Evolutionary conservation across 30 jellyfish, hydroid and myxozoan species (phyloP), one percentile per base, ranked within the genome.

Genomic region (Haliclystus octoradiatus): DNA sequence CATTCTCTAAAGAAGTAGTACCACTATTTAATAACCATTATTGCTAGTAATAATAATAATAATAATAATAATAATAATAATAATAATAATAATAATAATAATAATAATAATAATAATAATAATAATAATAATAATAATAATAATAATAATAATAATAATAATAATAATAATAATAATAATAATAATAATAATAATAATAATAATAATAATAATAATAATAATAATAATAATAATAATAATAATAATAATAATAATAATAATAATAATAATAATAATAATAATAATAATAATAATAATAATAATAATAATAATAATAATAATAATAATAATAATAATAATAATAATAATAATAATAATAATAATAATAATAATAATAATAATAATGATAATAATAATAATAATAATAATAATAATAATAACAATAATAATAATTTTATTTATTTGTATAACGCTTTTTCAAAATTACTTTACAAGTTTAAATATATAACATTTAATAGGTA

Each of bases 11-110:
- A n/a, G n/a, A n/a, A n/a, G n/a, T n/a, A n/a, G n/a, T n/a, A n/a
- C n/a, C n/a, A n/a, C n/a, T n/a, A n/a, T n/a, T n/a, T n/a, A n/a
- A n/a, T n/a, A n/a, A n/a, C n/a, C n/a, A n/a, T n/a, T n/a, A n/a
- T n/a, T n/a, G n/a, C n/a, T n/a, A 47, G 61, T 47, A n/a, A 47
- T 47, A 47, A 47, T 47, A n/a, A 47, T 47, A n/a, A 47, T 47
- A n/a, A 47, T 47, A n/a, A 47, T 47, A n/a, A 47, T 47, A n/a
- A 47, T 47, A n/a, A 47, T 47, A n/a, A 47, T 47, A n/a, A 47
- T 47, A n/a, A 47, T 47, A n/a, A 47, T 47, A n/a, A 47, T 47
- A n/a, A 47, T 47, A n/a, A 47, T 47, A n/a, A 47, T 47, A n/a
- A 47, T 47, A n/a, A 47, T 47, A n/a, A 47, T 47, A n/a, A 47